Evolutionary conservation across 2,888 invertebrate genomes (phyloP).

Genomic region (Scaptomyza cyrtandrae): DNA sequence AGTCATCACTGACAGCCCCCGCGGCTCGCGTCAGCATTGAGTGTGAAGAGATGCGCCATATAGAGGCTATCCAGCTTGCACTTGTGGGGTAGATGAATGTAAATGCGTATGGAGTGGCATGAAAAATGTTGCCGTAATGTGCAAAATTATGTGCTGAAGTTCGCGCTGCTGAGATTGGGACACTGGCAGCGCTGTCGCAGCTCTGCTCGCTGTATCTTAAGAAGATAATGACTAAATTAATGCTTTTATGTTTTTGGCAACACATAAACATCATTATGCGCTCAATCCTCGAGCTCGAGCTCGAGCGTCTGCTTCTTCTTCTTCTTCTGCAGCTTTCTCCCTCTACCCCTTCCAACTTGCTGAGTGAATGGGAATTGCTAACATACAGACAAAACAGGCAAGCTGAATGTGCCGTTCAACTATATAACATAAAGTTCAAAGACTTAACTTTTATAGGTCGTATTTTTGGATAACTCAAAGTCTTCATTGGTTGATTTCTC

Average conservation of each 20-base stretch:
- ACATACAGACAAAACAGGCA: conserved; percentile 19
- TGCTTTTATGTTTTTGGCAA: conserved; percentile 84
- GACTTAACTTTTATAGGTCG: not conserved
- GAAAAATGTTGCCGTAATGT: conserved; percentile 56
- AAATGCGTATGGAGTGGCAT: conserved; percentile 2
- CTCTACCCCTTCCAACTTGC: not conserved
- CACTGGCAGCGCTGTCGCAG: conserved; percentile 17
- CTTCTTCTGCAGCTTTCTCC: not conserved
- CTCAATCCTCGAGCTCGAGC: conserved; percentile 67
- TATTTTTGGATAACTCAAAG: not conserved
- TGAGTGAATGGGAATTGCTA: not conserved
- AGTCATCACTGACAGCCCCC: conserved; percentile 79
- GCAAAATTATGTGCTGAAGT: conserved; percentile 68
- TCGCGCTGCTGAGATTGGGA: conserved; percentile 48
- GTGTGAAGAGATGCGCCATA: conserved; percentile 38
- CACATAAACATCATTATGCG: conserved; percentile 83
- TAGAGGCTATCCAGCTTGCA: conserved; percentile 26
- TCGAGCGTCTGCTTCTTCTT: conserved; percentile 26
- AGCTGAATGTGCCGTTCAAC: not conserved
- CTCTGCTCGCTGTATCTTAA: conserved; percentile 78
- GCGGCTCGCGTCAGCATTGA: conserved; percentile 39
- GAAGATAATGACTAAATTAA: conserved; percentile 85
- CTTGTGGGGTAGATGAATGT: conserved; percentile 3
- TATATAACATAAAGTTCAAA: not conserved
- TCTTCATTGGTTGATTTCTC: not conserved